Evolutionary conservation across 2,113 vertebrate genomes (phyloP), one percentile per base, ranked within the genome.

Genomic region (Pleuronectes platessa): DNA sequence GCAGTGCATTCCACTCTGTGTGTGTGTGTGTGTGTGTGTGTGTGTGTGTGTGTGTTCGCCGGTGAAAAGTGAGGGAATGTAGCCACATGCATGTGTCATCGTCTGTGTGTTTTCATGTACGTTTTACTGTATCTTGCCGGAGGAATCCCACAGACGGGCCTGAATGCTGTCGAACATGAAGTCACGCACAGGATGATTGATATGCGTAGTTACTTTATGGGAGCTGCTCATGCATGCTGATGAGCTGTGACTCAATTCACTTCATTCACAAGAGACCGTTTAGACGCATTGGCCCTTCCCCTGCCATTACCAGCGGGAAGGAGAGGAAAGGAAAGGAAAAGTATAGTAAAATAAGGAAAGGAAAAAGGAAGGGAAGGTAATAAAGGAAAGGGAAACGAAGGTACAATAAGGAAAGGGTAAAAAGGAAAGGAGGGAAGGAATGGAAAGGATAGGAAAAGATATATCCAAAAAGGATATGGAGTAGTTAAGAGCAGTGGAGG

Each of bases 141-240:
- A 88, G 77, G 86, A 92, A 85, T 76, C 70, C 61, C 79, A 55
- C 47, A 71, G 85, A 92, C 86, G 86, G 84, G 86, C 79, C 77
- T 71, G 78, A 86, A 88, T 87, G 80, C 66, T 65, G 74, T 69
- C 24, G 24, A 87, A 88, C 27, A 72, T 23, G 65, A 65, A 75
- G 82, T 71, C 79, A 76, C 71, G 62, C 71, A 11, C 59, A 70
- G 64, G 47, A 68, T 90, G 90, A 93, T 86, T 88, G 88, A 93
- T 91, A 88, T 71, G 82, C 49, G 55, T 84, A 82, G 89, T 90
- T 92, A 87, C 85, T 89, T 90, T 89, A 86, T 87, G 78, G 70
- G 51, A 60, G 68, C 73, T 26, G 76, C 79, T 90, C 86, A 76
- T 86, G 92, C 90, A 93, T 93, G 84, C 74, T 68, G 49, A 92